Percentiles rank a stretch among this genome's conserved stretches.
phyloP scores from a whole-genome alignment of 2,113 vertebrate species.

The Crotalus horridus region DNA sequence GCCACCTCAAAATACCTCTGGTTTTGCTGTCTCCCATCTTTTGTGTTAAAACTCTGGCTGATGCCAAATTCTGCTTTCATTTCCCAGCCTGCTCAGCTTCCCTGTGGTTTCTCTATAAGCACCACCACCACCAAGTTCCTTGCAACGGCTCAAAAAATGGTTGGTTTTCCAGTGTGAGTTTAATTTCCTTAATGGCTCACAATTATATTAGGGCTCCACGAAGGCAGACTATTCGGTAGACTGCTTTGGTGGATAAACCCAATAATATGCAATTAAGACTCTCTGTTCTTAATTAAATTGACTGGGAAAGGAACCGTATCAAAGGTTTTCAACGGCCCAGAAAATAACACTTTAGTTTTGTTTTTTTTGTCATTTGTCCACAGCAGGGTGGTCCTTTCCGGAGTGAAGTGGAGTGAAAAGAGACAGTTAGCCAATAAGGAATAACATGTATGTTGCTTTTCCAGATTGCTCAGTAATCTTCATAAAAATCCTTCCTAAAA shows the following conservation, averaged over 20 bases:
- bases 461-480: not conserved
- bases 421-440: too few species aligned
- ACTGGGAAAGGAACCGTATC: not conserved
- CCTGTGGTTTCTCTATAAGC: not conserved
- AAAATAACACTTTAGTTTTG: not conserved
- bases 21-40: not conserved
- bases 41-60: not conserved
- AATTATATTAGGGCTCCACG: constrained; percentile 10
- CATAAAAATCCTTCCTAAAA: not conserved
- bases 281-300: not conserved
- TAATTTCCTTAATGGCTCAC: constrained; percentile 28
- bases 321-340: not conserved
- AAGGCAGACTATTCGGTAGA: not conserved
- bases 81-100: constrained; percentile 3
- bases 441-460: not conserved
- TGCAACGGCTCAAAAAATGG: constrained; percentile 12
- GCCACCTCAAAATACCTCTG: too few species aligned
- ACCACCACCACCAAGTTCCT: not conserved
- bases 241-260: not conserved
- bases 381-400: not conserved
- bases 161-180: constrained; percentile 10
- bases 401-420: not conserved
- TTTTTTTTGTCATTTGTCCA: not conserved
- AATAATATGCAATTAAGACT: constrained; percentile 8
- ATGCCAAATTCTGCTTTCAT: not conserved